A percentile compares a stretch with the other conserved stretches of the same genome.
These are phyloP conservation scores for Synanthedon andrenaeformis DNA, from an alignment of 2,888 invertebrate genomes.

Conservation along the genomic window DNA sequence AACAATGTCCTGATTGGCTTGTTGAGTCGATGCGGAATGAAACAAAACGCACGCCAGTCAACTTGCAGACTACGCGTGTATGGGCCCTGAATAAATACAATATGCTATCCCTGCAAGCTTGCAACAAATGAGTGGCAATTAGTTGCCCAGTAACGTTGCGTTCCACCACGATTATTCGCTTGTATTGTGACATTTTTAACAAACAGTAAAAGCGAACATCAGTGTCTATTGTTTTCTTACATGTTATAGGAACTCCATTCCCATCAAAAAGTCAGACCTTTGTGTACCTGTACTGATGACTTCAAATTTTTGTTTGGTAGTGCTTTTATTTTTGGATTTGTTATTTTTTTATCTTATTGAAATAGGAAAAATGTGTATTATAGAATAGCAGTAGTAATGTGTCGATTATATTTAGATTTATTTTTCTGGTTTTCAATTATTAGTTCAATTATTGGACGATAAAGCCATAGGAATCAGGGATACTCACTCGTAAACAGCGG, in stretches of 20 bases:
- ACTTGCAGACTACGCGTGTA: neutral
- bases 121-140: constrained; percentile 15
- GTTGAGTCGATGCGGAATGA: constrained; percentile 13
- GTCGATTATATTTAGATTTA: no score
- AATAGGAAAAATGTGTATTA: no score
- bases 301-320: neutral
- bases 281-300: no score
- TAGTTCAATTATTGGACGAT: no score
- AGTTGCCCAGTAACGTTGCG: constrained; percentile 5
- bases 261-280: constrained; percentile 1
- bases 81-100: neutral
- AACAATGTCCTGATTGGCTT: constrained; percentile 34
- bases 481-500: no score
- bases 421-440: no score
- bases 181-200: no score
- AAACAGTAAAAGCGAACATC: no score
- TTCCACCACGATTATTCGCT: neutral
- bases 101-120: constrained; percentile 1
- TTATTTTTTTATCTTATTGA: no score
- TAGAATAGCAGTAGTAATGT: no score
- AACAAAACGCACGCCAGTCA: constrained; percentile 1
- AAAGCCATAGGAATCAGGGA: no score
- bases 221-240: neutral
- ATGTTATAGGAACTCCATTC: neutral
- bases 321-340: no score